Evolutionary conservation across 2,888 invertebrate genomes (phyloP).

Genomic region (Willowsia nigromaculata): DNA sequence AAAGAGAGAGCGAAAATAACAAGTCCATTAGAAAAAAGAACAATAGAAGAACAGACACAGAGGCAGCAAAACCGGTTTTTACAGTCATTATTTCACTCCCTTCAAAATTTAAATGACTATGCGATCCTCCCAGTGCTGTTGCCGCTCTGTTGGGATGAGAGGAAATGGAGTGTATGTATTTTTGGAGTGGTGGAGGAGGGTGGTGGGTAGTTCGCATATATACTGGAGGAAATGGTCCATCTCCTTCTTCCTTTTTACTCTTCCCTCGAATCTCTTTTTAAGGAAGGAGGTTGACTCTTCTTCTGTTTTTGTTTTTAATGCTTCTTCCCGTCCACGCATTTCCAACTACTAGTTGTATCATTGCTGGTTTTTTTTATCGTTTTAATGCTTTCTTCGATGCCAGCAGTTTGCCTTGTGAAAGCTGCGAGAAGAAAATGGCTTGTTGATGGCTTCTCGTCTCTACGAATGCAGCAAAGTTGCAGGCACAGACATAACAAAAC

Average conservation of each 20-base stretch:
- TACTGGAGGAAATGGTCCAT: background rate
- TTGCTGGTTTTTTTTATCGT: background rate
- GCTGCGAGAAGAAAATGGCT: background rate
- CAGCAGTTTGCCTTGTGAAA: background rate
- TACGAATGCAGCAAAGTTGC: too few relatives aligned
- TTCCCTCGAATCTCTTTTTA: background rate
- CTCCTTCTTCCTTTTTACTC: background rate
- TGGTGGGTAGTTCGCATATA: too few relatives aligned
- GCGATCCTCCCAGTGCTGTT: background rate
- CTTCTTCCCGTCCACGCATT: background rate
- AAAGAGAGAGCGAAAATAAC: background rate
- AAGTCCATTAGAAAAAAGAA: slow-evolving; percentile 4
- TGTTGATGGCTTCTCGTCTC: background rate
- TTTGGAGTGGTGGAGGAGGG: background rate
- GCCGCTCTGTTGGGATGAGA: background rate
- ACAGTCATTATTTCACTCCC: background rate
- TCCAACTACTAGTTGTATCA: background rate
- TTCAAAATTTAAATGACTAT: slow-evolving; percentile 22
- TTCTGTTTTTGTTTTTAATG: slow-evolving; percentile 4
- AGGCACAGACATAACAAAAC: background rate
- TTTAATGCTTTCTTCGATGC: background rate
- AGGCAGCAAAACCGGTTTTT: background rate
- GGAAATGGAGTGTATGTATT: background rate
- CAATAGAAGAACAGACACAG: background rate
- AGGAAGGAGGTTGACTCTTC: background rate